Conservation (phyloP, 2,113 vertebrate species). For the Coracopsis vasa region DNA sequence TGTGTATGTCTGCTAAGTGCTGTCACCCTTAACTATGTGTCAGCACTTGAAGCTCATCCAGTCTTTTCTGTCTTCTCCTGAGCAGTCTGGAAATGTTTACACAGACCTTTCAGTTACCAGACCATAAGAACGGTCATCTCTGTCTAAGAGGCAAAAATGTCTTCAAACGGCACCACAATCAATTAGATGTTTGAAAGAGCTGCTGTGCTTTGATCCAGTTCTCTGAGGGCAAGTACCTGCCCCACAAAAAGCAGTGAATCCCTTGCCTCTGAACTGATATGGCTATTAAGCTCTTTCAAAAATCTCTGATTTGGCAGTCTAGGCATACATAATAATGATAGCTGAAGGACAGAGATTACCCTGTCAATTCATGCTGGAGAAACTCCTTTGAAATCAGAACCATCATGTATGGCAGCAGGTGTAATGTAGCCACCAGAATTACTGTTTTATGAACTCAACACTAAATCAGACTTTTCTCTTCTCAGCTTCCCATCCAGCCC, state of each 20-base stretch:
- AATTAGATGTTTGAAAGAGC: not conserved
- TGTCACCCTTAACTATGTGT: not conserved
- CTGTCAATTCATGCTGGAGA: not conserved
- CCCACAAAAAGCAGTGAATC: not conserved
- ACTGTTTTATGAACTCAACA: not conserved
- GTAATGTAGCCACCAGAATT: not conserved
- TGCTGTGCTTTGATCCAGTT: not conserved
- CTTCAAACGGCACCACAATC: not conserved
- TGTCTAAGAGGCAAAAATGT: not conserved
- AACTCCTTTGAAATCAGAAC: not conserved
- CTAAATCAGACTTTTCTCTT: not conserved
- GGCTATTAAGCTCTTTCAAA: not conserved
- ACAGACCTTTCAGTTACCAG: not conserved
- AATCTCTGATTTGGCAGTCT: not conserved
- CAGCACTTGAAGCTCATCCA: not conserved
- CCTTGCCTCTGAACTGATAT: not conserved
- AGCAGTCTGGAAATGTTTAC: not conserved
- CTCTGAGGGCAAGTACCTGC: not conserved
- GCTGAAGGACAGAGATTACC: not conserved
- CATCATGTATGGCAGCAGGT: not conserved
- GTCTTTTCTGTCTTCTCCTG: not conserved
- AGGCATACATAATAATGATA: not conserved
- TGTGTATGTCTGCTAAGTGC: accelerated
- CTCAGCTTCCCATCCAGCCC: not conserved
- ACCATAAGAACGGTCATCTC: not conserved